These are phyloP conservation scores for Himalopsyche kuldschensis DNA, from an alignment of 2,888 invertebrate species.

Conservation along the genomic window DNA sequence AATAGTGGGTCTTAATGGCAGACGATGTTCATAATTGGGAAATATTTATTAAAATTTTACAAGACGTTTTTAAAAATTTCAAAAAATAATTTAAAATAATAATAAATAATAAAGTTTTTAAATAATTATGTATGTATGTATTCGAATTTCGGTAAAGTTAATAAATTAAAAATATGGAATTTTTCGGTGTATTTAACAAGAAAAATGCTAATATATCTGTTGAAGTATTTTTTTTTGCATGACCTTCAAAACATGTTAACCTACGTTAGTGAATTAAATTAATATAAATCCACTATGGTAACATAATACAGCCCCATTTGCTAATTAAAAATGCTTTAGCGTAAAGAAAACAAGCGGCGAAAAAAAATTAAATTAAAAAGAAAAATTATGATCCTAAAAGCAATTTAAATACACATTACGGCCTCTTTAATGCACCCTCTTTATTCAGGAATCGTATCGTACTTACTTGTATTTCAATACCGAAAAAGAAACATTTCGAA, in stretches of 20 bases:
- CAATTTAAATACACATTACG: constrained; percentile 61
- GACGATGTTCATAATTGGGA: too few species aligned
- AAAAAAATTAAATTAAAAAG: constrained; percentile 59
- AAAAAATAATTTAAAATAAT: too few species aligned
- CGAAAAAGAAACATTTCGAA: constrained; percentile 16
- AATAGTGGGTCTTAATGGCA: too few species aligned
- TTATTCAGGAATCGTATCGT: constrained; percentile 54
- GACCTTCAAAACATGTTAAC: not conserved
- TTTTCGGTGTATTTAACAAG: too few species aligned
- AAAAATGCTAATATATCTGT: too few species aligned
- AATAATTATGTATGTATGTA: too few species aligned
- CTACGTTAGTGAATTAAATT: not conserved
- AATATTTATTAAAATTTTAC: too few species aligned
- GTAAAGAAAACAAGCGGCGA: constrained; percentile 17
- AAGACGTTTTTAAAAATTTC: too few species aligned
- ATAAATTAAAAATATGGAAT: too few species aligned
- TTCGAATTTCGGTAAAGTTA: too few species aligned
- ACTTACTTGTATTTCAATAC: constrained; percentile 31
- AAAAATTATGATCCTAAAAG: constrained; percentile 59
- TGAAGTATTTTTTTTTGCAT: not conserved
- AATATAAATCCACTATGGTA: constrained; percentile 29
- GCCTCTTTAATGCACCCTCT: constrained; percentile 52
- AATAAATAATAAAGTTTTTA: too few species aligned
- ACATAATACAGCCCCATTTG: constrained; percentile 22
- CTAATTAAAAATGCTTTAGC: constrained; percentile 22